phyloP scores from a whole-genome alignment of 2,888 invertebrate genomes.

The Cheilosia soror region DNA sequence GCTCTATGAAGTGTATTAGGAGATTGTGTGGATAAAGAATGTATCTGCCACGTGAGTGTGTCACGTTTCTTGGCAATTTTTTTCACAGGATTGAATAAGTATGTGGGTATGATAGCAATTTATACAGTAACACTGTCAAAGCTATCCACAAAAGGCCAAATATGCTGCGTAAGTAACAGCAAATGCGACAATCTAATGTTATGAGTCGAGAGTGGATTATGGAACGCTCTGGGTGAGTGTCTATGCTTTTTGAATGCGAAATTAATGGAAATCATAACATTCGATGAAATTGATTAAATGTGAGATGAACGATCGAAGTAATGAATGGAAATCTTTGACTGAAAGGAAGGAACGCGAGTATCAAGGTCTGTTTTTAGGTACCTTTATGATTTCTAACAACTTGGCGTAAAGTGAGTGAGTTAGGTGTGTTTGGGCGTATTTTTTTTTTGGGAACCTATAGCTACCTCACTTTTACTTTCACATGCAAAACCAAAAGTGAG shows the following conservation, averaged over 20 bases:
- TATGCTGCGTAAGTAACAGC: slow-evolving; percentile 62
- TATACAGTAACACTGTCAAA: neutral
- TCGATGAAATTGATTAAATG: too few relatives aligned
- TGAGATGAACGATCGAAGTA: too few relatives aligned
- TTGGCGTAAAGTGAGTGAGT: too few relatives aligned
- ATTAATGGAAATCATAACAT: neutral
- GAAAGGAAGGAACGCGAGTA: too few relatives aligned
- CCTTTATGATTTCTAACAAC: too few relatives aligned
- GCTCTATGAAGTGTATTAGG: slow-evolving; percentile 9
- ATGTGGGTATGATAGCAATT: neutral
- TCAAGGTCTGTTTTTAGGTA: too few relatives aligned
- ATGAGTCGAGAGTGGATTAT: slow-evolving; percentile 38
- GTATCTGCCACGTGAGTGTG: slow-evolving; percentile 29
- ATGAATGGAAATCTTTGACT: too few relatives aligned
- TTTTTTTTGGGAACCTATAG: too few relatives aligned
- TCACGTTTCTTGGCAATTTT: neutral
- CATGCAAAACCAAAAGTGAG: too few relatives aligned
- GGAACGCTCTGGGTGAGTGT: slow-evolving; percentile 12
- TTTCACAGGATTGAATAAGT: slow-evolving; percentile 1
- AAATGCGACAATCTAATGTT: slow-evolving; percentile 55
- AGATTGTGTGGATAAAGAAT: slow-evolving; percentile 21
- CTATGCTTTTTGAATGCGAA: slow-evolving; percentile 14
- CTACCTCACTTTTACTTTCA: too few relatives aligned
- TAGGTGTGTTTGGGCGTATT: too few relatives aligned
- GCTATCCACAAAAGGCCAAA: slow-evolving; percentile 34